Percentiles rank a stretch among this genome's conserved stretches.
Evolutionary conservation across 2,113 vertebrate genomes (phyloP).

Genomic region (Colistium nudipinnis): DNA sequence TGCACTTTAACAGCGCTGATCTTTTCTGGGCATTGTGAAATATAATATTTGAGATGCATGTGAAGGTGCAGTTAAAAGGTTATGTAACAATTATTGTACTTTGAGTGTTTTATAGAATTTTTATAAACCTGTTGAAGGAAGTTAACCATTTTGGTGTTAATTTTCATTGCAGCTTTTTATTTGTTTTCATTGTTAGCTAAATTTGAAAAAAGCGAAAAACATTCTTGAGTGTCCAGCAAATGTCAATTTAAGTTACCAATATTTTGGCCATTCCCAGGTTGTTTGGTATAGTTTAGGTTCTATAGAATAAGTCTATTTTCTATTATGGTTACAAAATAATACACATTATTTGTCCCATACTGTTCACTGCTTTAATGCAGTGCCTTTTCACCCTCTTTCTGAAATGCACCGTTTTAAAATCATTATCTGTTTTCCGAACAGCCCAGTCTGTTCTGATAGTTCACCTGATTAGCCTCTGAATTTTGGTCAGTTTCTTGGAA

Average conservation of each 20-base stretch:
- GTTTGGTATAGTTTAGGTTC: not conserved
- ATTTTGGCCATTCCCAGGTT: not conserved
- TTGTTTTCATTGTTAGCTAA: too few relatives aligned
- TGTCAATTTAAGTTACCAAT: not conserved
- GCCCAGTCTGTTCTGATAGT: not conserved
- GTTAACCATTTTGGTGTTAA: too few relatives aligned
- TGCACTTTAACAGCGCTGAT: constrained; percentile 59
- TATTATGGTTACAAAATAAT: not conserved
- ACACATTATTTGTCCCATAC: not conserved
- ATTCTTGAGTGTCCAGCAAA: too few relatives aligned
- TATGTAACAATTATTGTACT: constrained; percentile 48
- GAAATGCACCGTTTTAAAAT: not conserved
- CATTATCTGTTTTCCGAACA: not conserved
- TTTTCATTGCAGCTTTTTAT: too few relatives aligned
- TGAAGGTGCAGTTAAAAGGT: constrained; percentile 45
- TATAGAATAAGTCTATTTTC: not conserved
- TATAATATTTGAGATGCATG: constrained; percentile 53
- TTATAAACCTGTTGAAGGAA: constrained; percentile 33
- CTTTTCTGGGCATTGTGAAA: constrained; percentile 45
- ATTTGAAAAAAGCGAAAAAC: too few relatives aligned
- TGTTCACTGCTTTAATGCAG: not conserved
- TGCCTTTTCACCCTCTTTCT: not conserved
- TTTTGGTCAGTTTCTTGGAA: not conserved
- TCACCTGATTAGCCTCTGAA: not conserved
- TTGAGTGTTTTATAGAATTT: constrained; percentile 59